phyloP scores from a whole-genome alignment of 2,888 invertebrate genomes.

The Agrochola lota region DNA sequence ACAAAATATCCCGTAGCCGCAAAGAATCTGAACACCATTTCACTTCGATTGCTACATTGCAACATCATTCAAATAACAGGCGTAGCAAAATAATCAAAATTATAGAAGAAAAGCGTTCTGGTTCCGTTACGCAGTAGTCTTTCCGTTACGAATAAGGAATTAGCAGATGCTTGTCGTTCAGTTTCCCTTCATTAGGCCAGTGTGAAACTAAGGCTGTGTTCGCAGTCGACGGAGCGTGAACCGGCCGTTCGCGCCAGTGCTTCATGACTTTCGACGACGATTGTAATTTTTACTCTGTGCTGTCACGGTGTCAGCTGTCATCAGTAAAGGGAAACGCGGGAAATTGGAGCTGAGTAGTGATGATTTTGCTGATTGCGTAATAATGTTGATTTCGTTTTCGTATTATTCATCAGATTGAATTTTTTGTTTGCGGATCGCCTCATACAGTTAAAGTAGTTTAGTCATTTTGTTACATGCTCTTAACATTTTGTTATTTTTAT shows the following conservation, averaged over 20 bases:
- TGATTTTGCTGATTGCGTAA: slow-evolving; percentile 9
- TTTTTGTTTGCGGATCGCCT: background rate
- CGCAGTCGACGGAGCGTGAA: slow-evolving; percentile 51
- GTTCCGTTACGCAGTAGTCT: slow-evolving; percentile 36
- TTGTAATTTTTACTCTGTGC: slow-evolving; percentile 57
- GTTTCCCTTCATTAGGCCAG: slow-evolving; percentile 65
- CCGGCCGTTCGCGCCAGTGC: slow-evolving; percentile 45
- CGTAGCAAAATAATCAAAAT: slow-evolving; percentile 29
- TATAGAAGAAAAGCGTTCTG: slow-evolving; percentile 41
- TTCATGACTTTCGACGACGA: slow-evolving; percentile 64
- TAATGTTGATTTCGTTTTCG: slow-evolving; percentile 20
- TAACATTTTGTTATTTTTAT: too few species aligned
- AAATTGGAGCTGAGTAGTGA: slow-evolving; percentile 26
- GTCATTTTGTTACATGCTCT: too few species aligned
- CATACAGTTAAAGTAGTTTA: too few species aligned
- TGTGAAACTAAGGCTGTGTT: slow-evolving; percentile 62
- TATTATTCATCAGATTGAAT: background rate
- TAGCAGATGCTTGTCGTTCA: slow-evolving; percentile 42
- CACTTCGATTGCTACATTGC: slow-evolving; percentile 34
- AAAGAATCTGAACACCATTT: slow-evolving; percentile 26
- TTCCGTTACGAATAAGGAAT: slow-evolving; percentile 40
- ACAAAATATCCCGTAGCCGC: slow-evolving; percentile 26
- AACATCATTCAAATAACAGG: slow-evolving; percentile 27
- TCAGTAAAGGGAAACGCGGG: slow-evolving; percentile 40
- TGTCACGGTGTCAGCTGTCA: slow-evolving; percentile 34